Conservation (phyloP, 37 sponge, comb jelly and placozoan species). For the Crambe crambe region DNA sequence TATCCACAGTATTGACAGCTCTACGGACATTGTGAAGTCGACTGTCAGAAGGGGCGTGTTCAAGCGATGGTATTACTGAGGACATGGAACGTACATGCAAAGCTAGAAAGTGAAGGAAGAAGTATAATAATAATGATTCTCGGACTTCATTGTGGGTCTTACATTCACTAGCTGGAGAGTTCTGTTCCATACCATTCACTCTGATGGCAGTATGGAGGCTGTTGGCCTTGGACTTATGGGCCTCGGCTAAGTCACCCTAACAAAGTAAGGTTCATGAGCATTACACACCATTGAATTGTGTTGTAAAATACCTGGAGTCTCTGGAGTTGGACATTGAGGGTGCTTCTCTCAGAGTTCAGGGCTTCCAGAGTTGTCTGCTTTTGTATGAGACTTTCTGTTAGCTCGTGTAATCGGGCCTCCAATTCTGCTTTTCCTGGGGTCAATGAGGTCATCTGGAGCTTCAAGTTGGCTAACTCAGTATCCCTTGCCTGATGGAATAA, state of each 20-base stretch:
- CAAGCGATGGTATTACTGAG: conserved; percentile 41
- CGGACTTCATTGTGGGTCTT: not conserved
- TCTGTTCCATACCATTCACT: conserved; percentile 14
- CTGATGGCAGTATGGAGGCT: not conserved
- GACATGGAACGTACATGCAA: conserved; percentile 42
- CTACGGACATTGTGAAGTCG: conserved; percentile 45
- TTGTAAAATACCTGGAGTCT: conserved; percentile 40
- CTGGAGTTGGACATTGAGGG: conserved; percentile 75
- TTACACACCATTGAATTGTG: not conserved
- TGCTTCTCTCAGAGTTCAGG: conserved; percentile 70
- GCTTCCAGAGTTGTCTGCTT: conserved; percentile 89
- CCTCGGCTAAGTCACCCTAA: not conserved
- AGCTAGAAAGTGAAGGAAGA: no score
- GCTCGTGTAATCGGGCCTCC: conserved; percentile 65
- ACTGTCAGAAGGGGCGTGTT: conserved; percentile 2
- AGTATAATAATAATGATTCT: no score
- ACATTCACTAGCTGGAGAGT: not conserved
- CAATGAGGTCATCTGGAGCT: conserved; percentile 17
- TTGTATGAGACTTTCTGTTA: conserved; percentile 83
- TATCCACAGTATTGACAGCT: conserved; percentile 73
- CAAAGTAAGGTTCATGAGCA: not conserved
- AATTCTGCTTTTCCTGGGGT: conserved; percentile 37
- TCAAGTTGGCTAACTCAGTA: conserved; percentile 11
- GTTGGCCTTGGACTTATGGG: not conserved
- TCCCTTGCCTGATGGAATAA: conserved; percentile 23